Evolutionary conservation across 2,888 invertebrate species (phyloP).

Genomic region (Ectemnius cavifrons): DNA sequence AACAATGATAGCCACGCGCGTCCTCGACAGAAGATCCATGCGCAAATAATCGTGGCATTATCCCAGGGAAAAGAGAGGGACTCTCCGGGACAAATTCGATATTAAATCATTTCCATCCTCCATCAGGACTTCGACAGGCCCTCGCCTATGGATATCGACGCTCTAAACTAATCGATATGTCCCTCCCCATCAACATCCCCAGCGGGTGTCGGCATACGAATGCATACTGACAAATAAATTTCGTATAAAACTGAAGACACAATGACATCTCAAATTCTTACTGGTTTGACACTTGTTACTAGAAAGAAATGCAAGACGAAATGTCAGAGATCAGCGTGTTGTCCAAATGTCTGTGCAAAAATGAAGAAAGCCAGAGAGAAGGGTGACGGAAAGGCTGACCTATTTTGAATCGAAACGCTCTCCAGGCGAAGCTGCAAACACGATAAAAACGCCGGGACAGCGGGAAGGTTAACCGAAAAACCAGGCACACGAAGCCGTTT

Average conservation of each 20-base stretch:
- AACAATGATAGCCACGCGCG: slow-evolving; percentile 17
- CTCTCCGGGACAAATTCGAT: not conserved
- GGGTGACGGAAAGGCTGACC: slow-evolving; percentile 8
- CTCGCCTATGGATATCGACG: too few relatives aligned
- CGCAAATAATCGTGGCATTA: slow-evolving; percentile 27
- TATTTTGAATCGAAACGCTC: slow-evolving; percentile 13
- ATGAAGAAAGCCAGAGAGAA: too few relatives aligned
- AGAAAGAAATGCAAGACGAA: too few relatives aligned
- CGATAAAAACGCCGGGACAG: slow-evolving; percentile 1
- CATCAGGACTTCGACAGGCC: slow-evolving; percentile 6
- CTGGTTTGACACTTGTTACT: too few relatives aligned
- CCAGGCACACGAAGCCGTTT: not conserved
- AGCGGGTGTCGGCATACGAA: too few relatives aligned
- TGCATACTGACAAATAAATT: too few relatives aligned
- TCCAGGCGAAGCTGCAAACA: slow-evolving; percentile 2
- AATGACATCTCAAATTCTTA: too few relatives aligned
- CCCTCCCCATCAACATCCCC: too few relatives aligned
- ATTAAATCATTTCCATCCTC: not conserved
- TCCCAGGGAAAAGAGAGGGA: not conserved
- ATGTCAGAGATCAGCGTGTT: too few relatives aligned
- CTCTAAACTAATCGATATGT: too few relatives aligned
- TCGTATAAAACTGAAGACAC: too few relatives aligned
- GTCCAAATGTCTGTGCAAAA: too few relatives aligned
- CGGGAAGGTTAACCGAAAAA: not conserved
- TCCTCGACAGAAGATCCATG: slow-evolving; percentile 20